phyloP scores from a whole-genome alignment of 2,797 vertebrate genomes.

The Enteromius unitaeniatus region DNA sequence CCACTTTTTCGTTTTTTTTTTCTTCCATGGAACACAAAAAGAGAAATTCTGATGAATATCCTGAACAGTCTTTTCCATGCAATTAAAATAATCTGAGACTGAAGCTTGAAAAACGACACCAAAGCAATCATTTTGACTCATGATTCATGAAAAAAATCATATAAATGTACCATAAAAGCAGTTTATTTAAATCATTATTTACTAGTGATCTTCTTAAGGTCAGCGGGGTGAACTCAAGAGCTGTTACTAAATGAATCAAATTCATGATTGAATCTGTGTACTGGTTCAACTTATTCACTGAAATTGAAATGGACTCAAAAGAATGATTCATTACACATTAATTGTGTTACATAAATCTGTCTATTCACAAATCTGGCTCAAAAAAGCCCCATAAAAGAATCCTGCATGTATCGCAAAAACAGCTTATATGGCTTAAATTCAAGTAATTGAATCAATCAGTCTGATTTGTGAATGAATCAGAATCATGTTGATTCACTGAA shows the following conservation, averaged over 20 bases:
- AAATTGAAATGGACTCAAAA: neutral
- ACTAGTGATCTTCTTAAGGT: neutral
- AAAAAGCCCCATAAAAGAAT: neutral
- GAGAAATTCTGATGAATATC: neutral
- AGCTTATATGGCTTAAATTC: neutral
- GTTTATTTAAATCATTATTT: neutral
- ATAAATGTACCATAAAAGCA: neutral
- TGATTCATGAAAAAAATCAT: neutral
- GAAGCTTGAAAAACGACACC: neutral
- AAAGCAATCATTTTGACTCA: neutral
- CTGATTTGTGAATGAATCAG: neutral
- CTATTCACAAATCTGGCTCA: neutral
- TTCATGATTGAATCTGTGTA: neutral
- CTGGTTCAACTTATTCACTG: neutral
- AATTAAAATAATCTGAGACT: neutral
- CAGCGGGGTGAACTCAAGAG: neutral
- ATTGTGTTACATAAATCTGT: neutral
- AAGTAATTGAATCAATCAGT: neutral
- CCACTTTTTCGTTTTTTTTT: neutral
- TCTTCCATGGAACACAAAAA: conserved; percentile 17
- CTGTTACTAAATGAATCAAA: neutral
- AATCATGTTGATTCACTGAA: neutral
- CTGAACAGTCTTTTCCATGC: conserved; percentile 20
- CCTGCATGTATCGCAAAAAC: neutral
- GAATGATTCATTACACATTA: neutral